These are phyloP conservation scores for Pachydiplax longipennis DNA, from an alignment of 2,888 invertebrate species.

Conservation along the genomic window DNA sequence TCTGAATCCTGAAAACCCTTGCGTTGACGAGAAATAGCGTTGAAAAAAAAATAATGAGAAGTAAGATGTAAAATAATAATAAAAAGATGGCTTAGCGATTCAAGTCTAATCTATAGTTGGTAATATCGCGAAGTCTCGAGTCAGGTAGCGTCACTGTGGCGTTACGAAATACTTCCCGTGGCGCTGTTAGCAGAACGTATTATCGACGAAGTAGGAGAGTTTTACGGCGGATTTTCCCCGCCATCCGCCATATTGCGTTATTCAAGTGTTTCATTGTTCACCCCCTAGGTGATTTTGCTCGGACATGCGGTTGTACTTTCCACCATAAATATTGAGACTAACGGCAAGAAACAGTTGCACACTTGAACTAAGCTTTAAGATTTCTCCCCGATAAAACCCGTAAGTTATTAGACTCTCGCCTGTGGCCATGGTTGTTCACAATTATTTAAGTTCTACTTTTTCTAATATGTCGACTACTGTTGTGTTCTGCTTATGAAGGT, in stretches of 20 bases:
- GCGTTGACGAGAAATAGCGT: too few species aligned
- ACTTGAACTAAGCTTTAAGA: neutral
- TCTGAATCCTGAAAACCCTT: too few species aligned
- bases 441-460: neutral
- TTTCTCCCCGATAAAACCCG: neutral
- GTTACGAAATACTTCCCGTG: neutral
- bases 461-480: slow-evolving; percentile 40
- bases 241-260: slow-evolving; percentile 50
- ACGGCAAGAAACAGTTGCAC: slow-evolving; percentile 33
- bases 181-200: neutral
- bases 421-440: neutral
- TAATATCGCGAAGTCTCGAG: too few species aligned
- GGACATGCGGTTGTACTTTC: slow-evolving; percentile 41
- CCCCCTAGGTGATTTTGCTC: slow-evolving; percentile 41
- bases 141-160: neutral
- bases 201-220: neutral
- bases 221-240: slow-evolving; percentile 49
- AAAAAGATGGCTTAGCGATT: too few species aligned
- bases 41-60: too few species aligned
- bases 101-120: too few species aligned
- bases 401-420: neutral
- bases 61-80: too few species aligned
- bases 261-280: slow-evolving; percentile 51
- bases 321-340: slow-evolving; percentile 30
- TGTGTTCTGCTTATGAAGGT: slow-evolving; percentile 32